These are phyloP conservation scores for Isurus oxyrinchus DNA, from an alignment of 2,113 vertebrate species.

Conservation along the genomic window DNA sequence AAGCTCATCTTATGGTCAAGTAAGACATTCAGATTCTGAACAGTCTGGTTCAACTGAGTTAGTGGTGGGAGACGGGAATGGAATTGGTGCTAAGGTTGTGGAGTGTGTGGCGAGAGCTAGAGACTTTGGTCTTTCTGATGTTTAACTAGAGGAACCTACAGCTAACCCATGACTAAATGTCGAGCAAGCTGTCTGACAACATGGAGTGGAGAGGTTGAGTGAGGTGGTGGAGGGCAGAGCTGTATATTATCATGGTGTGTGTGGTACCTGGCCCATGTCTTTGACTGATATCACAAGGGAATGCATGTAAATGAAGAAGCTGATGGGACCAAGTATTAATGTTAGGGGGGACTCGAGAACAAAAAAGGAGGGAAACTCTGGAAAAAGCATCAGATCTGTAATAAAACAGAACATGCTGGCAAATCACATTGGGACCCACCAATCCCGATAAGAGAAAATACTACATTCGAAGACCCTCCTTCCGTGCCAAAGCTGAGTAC, in stretches of 20 bases:
- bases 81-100: background rate
- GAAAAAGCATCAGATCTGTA: background rate
- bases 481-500: background rate
- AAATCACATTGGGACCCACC: background rate
- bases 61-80: background rate
- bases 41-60: background rate
- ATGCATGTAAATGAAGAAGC: background rate
- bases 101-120: background rate
- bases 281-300: too few relatives aligned
- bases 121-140: background rate
- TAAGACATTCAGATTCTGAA: background rate
- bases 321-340: background rate
- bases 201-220: background rate
- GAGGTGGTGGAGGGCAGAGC: background rate
- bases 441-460: background rate
- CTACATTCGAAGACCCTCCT: background rate
- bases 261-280: background rate
- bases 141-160: background rate
- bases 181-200: background rate
- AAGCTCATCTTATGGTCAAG: background rate
- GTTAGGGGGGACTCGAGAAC: background rate
- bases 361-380: background rate
- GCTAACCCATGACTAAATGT: background rate
- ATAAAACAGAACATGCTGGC: too few relatives aligned
- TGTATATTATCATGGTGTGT: background rate